Conservation (phyloP, 2,113 vertebrate genomes). For the Hydropotes inermis region DNA sequence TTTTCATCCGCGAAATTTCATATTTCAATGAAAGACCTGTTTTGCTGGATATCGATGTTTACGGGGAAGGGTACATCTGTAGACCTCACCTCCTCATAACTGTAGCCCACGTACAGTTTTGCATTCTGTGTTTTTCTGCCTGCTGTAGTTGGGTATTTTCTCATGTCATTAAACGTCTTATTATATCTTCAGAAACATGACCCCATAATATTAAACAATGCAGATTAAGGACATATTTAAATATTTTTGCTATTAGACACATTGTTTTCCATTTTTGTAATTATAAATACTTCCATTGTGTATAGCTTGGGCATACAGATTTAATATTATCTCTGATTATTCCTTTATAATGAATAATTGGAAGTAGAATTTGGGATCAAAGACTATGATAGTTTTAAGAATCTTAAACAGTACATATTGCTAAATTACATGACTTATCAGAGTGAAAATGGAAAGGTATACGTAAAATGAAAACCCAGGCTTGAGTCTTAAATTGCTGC, state of each 20-base stretch:
- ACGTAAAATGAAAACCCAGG: not conserved
- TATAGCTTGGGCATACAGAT: not conserved
- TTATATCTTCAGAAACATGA: not conserved
- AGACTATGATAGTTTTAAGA: not conserved
- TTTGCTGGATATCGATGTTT: not conserved
- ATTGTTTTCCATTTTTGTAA: not conserved
- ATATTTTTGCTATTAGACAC: not conserved
- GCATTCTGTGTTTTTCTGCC: not conserved
- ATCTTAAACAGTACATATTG: not conserved
- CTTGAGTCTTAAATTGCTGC: not conserved
- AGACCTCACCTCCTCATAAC: not conserved
- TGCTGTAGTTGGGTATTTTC: not conserved
- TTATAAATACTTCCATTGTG: not conserved
- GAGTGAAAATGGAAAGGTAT: not conserved
- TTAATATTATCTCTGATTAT: conserved; percentile 21
- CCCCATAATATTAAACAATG: not conserved
- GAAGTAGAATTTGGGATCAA: not conserved
- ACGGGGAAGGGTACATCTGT: not conserved
- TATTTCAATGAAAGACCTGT: not conserved
- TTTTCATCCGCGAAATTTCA: not conserved
- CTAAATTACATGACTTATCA: not conserved
- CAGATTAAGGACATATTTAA: not conserved
- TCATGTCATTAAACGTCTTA: not conserved
- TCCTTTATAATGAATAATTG: not conserved
- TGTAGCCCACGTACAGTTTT: not conserved